These are phyloP conservation scores for Aleadryas rufinucha DNA, from an alignment of 2,113 vertebrate species.

Conservation along the genomic window DNA sequence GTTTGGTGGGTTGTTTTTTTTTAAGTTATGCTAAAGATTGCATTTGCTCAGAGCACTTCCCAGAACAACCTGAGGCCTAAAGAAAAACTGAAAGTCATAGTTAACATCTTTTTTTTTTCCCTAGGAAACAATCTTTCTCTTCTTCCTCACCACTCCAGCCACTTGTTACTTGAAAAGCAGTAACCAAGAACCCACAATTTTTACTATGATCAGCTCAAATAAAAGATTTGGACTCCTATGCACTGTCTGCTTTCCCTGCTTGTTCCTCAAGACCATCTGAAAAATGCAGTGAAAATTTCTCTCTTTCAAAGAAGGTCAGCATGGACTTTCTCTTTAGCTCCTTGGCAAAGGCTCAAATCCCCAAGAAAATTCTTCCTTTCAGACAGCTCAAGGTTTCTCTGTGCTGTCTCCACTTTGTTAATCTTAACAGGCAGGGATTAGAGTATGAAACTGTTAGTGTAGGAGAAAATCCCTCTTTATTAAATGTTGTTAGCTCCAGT, in stretches of 20 bases:
- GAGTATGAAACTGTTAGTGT: constrained; percentile 4
- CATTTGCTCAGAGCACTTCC: background rate
- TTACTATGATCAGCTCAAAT: background rate
- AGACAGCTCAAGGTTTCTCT: constrained; percentile 33
- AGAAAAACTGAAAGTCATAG: background rate
- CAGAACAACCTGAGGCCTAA: background rate
- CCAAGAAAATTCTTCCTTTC: constrained; percentile 47
- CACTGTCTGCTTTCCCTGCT: background rate
- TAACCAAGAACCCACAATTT: background rate
- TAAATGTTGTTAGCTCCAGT: background rate
- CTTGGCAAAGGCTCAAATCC: constrained; percentile 53
- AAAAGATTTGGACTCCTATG: background rate
- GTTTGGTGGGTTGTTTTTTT: background rate
- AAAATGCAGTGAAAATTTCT: background rate
- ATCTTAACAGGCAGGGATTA: constrained; percentile 28
- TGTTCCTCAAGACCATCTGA: background rate
- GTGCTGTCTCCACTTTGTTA: constrained; percentile 17
- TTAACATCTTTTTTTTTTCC: background rate
- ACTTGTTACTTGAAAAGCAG: background rate
- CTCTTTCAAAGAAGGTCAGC: constrained; percentile 43
- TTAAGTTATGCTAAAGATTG: background rate
- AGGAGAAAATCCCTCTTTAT: constrained; percentile 47
- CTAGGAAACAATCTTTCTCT: background rate
- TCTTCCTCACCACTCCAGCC: background rate
- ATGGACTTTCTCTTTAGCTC: constrained; percentile 35